Conservation (phyloP, 1,140 invertebrate species). For the Babylonia areolata region DNA sequence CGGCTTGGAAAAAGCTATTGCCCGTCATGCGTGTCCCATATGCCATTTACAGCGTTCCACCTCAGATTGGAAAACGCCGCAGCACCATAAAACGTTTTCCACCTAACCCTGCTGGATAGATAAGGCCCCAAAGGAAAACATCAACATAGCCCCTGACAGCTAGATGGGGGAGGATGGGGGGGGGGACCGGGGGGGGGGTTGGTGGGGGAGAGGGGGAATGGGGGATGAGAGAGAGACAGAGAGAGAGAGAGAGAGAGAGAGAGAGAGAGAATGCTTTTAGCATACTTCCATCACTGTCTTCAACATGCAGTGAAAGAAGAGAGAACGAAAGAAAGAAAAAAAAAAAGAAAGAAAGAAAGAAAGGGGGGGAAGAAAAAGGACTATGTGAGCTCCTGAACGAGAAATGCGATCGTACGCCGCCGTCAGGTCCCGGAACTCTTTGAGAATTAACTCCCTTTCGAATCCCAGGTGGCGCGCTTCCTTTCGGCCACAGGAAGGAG, state of each 20-base stretch:
- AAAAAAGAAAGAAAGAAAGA: background rate
- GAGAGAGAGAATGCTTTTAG: background rate
- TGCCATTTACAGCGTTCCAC: background rate
- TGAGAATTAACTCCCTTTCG: background rate
- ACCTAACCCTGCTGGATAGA: background rate
- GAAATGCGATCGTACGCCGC: background rate
- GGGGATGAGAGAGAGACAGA: too few relatives aligned
- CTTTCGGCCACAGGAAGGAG: background rate
- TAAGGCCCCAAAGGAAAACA: background rate
- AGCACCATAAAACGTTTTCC: background rate
- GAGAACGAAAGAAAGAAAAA: background rate
- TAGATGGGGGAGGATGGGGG: too few relatives aligned
- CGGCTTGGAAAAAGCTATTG: background rate
- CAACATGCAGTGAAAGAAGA: background rate
- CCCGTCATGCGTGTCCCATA: background rate
- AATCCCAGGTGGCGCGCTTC: background rate
- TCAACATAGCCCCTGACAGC: background rate
- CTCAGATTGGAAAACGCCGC: background rate
- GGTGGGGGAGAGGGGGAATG: too few relatives aligned
- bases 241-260: too few relatives aligned
- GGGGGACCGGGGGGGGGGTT: too few relatives aligned
- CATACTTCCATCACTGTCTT: background rate
- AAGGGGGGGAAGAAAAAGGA: background rate
- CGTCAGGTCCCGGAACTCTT: background rate
- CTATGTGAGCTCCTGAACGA: background rate